Percentiles rank a stretch among this genome's conserved stretches.
phyloP scores from a whole-genome alignment of 2,888 invertebrate genomes.

The Tiphia femorata region DNA sequence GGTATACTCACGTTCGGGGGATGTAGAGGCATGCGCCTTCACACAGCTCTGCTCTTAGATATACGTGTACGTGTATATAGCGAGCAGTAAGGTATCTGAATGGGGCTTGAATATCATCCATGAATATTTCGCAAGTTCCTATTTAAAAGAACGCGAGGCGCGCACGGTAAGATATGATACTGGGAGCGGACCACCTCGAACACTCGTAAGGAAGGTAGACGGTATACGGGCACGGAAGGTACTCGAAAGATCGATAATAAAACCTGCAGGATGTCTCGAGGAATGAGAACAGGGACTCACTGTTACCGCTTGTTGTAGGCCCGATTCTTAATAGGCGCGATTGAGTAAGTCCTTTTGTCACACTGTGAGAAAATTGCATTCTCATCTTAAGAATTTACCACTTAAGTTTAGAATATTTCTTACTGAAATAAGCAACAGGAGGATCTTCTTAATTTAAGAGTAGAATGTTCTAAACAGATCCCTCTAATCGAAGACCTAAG shows the following conservation, averaged over 20 bases:
- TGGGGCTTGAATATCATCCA: constrained; percentile 56
- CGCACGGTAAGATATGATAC: constrained; percentile 45
- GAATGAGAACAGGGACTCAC: constrained; percentile 7
- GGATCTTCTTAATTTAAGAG: too few relatives aligned
- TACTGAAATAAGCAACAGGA: too few relatives aligned
- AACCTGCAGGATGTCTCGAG: constrained; percentile 18
- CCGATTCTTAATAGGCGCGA: too few relatives aligned
- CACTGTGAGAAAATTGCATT: too few relatives aligned
- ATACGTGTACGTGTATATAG: not conserved
- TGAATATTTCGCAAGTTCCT: constrained; percentile 60
- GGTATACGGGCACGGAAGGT: constrained; percentile 18
- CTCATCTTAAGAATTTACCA: too few relatives aligned
- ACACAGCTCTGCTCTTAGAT: not conserved
- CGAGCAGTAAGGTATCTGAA: constrained; percentile 45
- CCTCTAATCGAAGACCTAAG: too few relatives aligned
- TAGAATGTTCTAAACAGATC: too few relatives aligned
- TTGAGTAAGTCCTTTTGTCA: too few relatives aligned
- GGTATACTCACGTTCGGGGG: not conserved
- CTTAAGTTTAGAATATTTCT: too few relatives aligned
- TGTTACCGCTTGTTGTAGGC: not conserved
- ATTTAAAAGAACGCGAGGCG: constrained; percentile 48
- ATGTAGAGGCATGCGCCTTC: too few relatives aligned
- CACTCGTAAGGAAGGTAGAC: constrained; percentile 14
- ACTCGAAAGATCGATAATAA: constrained; percentile 31
- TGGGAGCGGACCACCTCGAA: constrained; percentile 29